phyloP scores from a whole-genome alignment of 2,113 vertebrate species.

The Furnarius figulus region DNA sequence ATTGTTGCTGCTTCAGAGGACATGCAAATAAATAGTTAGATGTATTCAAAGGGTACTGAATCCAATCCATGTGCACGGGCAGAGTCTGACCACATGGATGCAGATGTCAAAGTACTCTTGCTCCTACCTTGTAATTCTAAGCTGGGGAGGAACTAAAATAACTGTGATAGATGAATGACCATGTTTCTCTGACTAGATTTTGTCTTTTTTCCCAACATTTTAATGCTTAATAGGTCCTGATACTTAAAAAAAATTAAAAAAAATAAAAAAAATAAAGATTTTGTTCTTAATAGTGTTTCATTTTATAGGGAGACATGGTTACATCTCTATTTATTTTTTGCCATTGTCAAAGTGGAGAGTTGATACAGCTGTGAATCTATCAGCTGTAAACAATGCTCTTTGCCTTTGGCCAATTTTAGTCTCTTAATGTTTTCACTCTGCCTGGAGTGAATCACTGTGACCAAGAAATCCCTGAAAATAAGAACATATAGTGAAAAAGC shows the following conservation, averaged over 20 bases:
- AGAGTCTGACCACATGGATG: neutral
- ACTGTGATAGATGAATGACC: neutral
- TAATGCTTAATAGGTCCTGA: neutral
- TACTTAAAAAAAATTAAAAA: neutral
- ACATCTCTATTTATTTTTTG: slow-evolving; percentile 23
- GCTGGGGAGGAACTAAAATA: neutral
- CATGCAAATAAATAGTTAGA: neutral
- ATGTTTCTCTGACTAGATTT: neutral
- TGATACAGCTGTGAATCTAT: slow-evolving; percentile 21
- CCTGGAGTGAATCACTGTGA: slow-evolving; percentile 25
- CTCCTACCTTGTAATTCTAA: neutral
- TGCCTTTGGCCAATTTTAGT: slow-evolving; percentile 28
- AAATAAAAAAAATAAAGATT: neutral
- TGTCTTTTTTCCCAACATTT: neutral
- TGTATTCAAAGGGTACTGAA: neutral
- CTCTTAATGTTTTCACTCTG: slow-evolving; percentile 2
- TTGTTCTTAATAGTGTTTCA: neutral
- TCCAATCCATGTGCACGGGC: neutral
- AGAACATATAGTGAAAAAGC: slow-evolving; percentile 27
- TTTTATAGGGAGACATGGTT: neutral
- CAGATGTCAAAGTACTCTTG: neutral
- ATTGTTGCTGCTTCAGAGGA: neutral
- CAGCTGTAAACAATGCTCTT: slow-evolving; percentile 22
- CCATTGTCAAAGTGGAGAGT: neutral
- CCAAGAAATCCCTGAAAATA: slow-evolving; percentile 40